Evolutionary conservation across 2,797 vertebrate species (phyloP).

Genomic region (Chanos chanos): DNA sequence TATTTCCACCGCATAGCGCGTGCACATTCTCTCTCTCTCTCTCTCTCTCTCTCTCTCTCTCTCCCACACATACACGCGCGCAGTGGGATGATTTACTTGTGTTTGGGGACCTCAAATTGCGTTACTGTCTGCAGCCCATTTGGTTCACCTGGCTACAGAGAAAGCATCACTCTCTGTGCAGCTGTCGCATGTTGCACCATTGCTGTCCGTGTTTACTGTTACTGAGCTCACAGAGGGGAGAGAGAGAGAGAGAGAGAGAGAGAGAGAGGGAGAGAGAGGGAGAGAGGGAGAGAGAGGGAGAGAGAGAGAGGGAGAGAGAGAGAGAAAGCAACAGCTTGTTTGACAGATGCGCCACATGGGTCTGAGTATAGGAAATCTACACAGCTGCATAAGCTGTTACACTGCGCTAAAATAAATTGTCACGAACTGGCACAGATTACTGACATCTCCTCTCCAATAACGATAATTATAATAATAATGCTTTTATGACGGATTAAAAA

Average conservation of each 20-base stretch:
- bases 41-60: too few relatives aligned
- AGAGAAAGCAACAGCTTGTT: conserved; percentile 15
- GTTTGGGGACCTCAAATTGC: too few relatives aligned
- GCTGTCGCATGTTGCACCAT: not conserved
- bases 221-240: too few relatives aligned
- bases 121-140: not conserved
- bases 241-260: conserved; percentile 3
- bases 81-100: too few relatives aligned
- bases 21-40: too few relatives aligned
- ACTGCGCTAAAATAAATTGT: not conserved
- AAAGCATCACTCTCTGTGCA: not conserved
- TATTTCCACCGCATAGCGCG: too few relatives aligned
- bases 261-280: not conserved
- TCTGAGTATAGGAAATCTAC: not conserved
- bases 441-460: not conserved
- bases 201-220: not conserved
- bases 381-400: not conserved
- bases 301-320: too few relatives aligned
- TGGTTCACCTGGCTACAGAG: not conserved
- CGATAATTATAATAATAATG: not conserved
- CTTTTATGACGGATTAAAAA: too few relatives aligned
- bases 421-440: not conserved
- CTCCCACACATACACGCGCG: too few relatives aligned
- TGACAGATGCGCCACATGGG: conserved; percentile 8
- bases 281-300: too few relatives aligned